These are phyloP conservation scores for Galagoides demidoff DNA, from an alignment of 2,797 vertebrate species.

Conservation along the genomic window DNA sequence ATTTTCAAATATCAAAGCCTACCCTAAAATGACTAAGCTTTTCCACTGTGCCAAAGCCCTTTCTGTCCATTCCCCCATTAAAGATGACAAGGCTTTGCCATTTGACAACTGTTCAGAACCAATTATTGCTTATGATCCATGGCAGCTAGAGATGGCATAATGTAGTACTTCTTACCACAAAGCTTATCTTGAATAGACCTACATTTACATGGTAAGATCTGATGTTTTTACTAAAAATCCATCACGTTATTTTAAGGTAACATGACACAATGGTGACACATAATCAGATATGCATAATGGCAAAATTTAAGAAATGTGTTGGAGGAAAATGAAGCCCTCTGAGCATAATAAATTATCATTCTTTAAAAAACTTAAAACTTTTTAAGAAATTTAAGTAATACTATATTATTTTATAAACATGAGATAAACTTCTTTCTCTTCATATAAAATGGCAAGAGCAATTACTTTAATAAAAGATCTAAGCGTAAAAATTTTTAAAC, in stretches of 20 bases:
- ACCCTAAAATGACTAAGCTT: background rate
- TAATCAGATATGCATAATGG: background rate
- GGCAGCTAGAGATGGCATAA: background rate
- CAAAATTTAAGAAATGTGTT: conserved; percentile 21
- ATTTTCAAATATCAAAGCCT: conserved; percentile 26
- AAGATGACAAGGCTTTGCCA: background rate
- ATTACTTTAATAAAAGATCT: conserved; percentile 45
- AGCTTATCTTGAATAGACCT: background rate
- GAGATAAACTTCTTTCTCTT: conserved; percentile 35
- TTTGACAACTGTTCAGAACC: background rate
- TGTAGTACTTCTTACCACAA: background rate
- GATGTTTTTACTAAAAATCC: background rate
- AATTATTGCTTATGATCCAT: conserved; percentile 5
- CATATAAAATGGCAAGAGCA: background rate
- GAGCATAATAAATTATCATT: background rate
- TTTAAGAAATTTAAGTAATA: conserved; percentile 38
- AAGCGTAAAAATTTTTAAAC: conserved; percentile 48
- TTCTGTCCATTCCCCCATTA: background rate
- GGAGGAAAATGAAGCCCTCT: background rate
- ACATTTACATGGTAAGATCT: background rate
- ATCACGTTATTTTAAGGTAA: background rate
- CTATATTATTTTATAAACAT: background rate
- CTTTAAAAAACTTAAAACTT: conserved; percentile 19
- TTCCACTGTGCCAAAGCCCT: background rate
- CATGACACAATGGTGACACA: background rate